These are phyloP conservation scores for Caenorhabditis sinica DNA, from an alignment of 2,888 invertebrate species.

Conservation along the genomic window DNA sequence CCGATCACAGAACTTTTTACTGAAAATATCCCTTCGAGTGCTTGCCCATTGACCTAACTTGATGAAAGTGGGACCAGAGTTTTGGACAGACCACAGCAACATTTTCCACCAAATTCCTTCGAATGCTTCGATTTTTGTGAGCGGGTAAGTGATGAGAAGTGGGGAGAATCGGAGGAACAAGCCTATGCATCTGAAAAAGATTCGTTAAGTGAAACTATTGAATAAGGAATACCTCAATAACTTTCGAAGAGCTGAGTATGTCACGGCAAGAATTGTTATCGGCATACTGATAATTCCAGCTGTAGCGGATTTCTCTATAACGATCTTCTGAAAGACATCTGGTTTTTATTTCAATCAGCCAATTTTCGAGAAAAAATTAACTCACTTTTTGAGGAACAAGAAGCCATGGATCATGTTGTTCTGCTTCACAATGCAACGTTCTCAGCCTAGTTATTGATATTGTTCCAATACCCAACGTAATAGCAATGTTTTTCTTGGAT, in stretches of 20 bases:
- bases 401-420: slow-evolving; percentile 72
- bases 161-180: slow-evolving; percentile 71
- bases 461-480: slow-evolving; percentile 43
- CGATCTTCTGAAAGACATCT: slow-evolving; percentile 36
- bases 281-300: slow-evolving; percentile 32
- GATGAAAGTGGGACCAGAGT: slow-evolving; percentile 85
- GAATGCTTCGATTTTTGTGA: slow-evolving; percentile 59
- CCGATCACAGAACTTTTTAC: slow-evolving; percentile 84
- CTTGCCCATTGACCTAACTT: slow-evolving; percentile 86
- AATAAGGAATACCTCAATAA: slow-evolving; percentile 26
- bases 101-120: slow-evolving; percentile 72
- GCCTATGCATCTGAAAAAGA: slow-evolving; percentile 59
- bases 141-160: slow-evolving; percentile 68
- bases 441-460: slow-evolving; percentile 23
- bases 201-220: neutral
- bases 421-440: slow-evolving; percentile 49
- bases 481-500: slow-evolving; percentile 7
- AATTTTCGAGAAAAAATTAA: too few relatives aligned
- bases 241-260: slow-evolving; percentile 25
- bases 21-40: slow-evolving; percentile 85
- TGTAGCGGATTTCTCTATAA: slow-evolving; percentile 14
- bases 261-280: slow-evolving; percentile 15
- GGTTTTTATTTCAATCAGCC: neutral
- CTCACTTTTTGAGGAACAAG: slow-evolving; percentile 64
- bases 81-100: slow-evolving; percentile 66